Evolutionary conservation across 2,888 invertebrate species (phyloP).

Genomic region (Candidula unifasciata): DNA sequence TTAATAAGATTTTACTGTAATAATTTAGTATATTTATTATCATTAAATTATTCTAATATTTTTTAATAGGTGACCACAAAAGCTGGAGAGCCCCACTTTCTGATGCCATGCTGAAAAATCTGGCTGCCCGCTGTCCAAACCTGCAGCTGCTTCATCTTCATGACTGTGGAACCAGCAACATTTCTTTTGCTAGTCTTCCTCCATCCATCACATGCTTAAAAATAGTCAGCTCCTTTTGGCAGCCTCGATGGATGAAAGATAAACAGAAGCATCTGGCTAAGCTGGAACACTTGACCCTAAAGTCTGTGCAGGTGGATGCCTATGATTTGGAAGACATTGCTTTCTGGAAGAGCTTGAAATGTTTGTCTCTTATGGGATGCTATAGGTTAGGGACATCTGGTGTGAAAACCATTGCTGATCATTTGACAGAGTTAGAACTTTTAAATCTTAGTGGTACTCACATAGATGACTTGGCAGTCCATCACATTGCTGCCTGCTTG

Average conservation of each 20-base stretch:
- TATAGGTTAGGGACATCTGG: conserved; percentile 61
- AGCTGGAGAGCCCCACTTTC: conserved; percentile 65
- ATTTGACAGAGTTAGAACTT: conserved; percentile 54
- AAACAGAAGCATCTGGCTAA: conserved; percentile 57
- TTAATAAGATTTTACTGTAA: too few species aligned
- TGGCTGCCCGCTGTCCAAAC: conserved; percentile 69
- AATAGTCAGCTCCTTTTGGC: conserved; percentile 61
- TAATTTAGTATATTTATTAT: neutral
- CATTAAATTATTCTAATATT: neutral
- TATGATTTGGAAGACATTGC: conserved; percentile 61
- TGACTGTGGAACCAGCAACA: conserved; percentile 59
- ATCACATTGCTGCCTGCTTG: conserved; percentile 63
- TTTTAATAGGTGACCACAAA: conserved; percentile 57
- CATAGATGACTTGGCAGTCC: conserved; percentile 62
- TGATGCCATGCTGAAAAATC: conserved; percentile 68
- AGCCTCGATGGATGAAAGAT: conserved; percentile 64
- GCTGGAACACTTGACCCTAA: conserved; percentile 59
- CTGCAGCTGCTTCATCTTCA: conserved; percentile 61
- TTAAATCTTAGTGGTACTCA: conserved; percentile 58
- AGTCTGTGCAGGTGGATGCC: conserved; percentile 60
- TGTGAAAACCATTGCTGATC: conserved; percentile 58
- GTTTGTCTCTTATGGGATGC: conserved; percentile 61
- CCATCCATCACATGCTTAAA: conserved; percentile 58
- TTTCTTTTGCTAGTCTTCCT: conserved; percentile 61
- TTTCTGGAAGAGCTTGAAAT: conserved; percentile 56